These are phyloP conservation scores for Aporrectodea caliginosa DNA, from an alignment of 1,140 invertebrate species.

Conservation along the genomic window DNA sequence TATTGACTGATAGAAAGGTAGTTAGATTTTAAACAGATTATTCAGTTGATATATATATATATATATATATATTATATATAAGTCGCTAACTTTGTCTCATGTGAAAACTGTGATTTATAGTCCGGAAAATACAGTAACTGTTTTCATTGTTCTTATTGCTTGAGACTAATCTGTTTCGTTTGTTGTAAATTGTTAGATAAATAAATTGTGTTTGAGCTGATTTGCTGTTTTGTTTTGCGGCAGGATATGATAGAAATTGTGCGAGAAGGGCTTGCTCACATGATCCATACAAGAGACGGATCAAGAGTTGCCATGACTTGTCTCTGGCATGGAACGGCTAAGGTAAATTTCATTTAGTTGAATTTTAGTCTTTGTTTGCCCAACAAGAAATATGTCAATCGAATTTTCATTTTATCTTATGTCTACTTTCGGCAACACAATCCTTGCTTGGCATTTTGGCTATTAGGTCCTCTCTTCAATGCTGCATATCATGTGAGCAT, in stretches of 20 bases:
- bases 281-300: constrained; percentile 79
- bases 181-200: background rate
- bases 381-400: background rate
- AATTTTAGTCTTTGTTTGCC: background rate
- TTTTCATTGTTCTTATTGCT: background rate
- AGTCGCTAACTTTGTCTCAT: too few species aligned
- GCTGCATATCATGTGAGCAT: too few species aligned
- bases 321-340: constrained; percentile 80
- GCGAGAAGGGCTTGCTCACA: constrained; percentile 67
- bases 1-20: too few species aligned
- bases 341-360: constrained; percentile 55
- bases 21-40: too few species aligned
- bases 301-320: constrained; percentile 73
- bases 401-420: background rate
- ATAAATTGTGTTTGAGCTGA: background rate
- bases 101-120: background rate
- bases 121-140: too few species aligned
- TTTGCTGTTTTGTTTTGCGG: background rate
- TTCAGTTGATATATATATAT: too few species aligned
- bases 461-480: too few species aligned
- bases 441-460: too few species aligned
- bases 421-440: too few species aligned
- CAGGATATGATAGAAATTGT: constrained; percentile 70
- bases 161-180: background rate
- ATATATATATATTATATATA: too few species aligned